Percentiles rank a stretch among this genome's conserved stretches.
Conservation (phyloP, 2,113 vertebrate genomes). For the Podarcis raffonei region DNA sequence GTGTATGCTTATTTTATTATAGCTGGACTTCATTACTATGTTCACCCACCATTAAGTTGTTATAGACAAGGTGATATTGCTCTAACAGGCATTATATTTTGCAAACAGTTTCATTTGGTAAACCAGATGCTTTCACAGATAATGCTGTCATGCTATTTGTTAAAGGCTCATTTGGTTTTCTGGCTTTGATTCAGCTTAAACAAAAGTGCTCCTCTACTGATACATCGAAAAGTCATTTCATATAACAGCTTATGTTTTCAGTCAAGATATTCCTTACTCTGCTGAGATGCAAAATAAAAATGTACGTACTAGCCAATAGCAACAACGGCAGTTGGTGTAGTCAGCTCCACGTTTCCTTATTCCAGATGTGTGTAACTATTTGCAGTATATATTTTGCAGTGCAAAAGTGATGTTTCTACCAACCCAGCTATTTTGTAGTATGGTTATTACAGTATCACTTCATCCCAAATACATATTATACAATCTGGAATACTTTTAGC, state of each 20-base stretch:
- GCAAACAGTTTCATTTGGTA: slow-evolving; percentile 33
- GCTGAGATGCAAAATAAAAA: slow-evolving; percentile 34
- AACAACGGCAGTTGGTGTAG: slow-evolving; percentile 49
- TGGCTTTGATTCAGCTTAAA: not conserved
- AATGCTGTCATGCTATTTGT: not conserved
- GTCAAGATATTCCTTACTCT: slow-evolving; percentile 48
- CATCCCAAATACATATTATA: not conserved
- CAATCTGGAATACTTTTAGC: not conserved
- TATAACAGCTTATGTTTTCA: slow-evolving; percentile 36
- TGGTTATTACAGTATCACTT: not conserved
- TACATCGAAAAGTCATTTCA: slow-evolving; percentile 6
- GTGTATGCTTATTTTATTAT: slow-evolving; percentile 42
- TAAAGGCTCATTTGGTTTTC: slow-evolving; percentile 35
- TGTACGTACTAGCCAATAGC: slow-evolving; percentile 36
- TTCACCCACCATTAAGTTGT: slow-evolving; percentile 47
- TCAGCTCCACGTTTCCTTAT: slow-evolving; percentile 44
- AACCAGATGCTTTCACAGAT: not conserved
- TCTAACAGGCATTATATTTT: slow-evolving; percentile 27
- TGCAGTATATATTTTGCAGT: not conserved
- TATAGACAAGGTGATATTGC: slow-evolving; percentile 44
- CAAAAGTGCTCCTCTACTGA: slow-evolving; percentile 10
- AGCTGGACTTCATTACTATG: slow-evolving; percentile 23
- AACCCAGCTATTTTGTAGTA: not conserved
- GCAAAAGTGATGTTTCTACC: not conserved
- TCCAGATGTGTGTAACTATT: slow-evolving; percentile 43